A percentile compares a stretch with the other conserved stretches of the same genome.
Evolutionary conservation across 23 tunicate species (phyloP).

Genomic region (Trididemnum miniatum): DNA sequence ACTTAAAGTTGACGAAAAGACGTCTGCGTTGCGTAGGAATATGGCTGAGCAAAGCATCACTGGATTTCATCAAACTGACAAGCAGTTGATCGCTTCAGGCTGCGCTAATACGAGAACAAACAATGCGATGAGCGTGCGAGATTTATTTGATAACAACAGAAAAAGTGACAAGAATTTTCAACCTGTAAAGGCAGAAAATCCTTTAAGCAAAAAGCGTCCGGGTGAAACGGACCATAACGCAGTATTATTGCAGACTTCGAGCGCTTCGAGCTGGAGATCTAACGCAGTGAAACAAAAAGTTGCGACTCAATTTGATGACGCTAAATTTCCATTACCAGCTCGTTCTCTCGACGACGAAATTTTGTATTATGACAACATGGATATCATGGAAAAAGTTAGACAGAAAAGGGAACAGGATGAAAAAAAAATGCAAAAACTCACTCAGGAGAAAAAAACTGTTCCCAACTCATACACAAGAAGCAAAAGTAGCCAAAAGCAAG

Average conservation of each 20-base stretch:
- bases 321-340: not conserved
- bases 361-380: constrained; percentile 86
- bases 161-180: not conserved
- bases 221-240: not conserved
- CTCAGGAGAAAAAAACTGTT: not conserved
- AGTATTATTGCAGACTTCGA: not conserved
- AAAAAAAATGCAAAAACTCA: no score
- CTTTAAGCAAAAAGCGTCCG: not conserved
- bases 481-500: not conserved
- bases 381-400: constrained; percentile 70
- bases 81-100: constrained; percentile 28
- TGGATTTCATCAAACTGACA: not conserved
- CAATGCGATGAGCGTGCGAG: not conserved
- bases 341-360: constrained; percentile 54
- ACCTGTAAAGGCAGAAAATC: not conserved
- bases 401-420: constrained; percentile 59
- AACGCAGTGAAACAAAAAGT: not conserved
- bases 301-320: no score
- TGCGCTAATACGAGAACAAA: not conserved
- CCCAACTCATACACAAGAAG: not conserved
- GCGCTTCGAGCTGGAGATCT: not conserved
- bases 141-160: not conserved
- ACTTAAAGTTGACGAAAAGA: not conserved
- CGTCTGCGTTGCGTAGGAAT: not conserved
- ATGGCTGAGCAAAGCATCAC: not conserved